Conservation (phyloP, 1,140 invertebrate species). For the Drosophila serrata region DNA sequence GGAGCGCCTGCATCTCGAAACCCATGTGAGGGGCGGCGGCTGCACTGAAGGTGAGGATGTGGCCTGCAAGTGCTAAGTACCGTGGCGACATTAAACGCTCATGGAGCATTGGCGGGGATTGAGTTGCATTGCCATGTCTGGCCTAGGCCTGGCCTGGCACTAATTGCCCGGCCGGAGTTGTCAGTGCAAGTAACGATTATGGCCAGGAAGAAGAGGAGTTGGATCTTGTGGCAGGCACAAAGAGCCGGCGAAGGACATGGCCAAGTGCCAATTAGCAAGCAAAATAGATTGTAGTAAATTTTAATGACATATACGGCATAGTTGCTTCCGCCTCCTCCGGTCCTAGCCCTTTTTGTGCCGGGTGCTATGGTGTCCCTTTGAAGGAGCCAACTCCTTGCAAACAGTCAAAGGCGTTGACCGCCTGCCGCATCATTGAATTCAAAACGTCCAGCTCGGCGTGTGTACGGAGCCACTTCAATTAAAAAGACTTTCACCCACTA, state of each 20-base stretch:
- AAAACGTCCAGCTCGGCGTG: slow-evolving; percentile 54
- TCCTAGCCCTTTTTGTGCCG: slow-evolving; percentile 35
- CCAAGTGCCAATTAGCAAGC: slow-evolving; percentile 83
- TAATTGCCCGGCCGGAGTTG: slow-evolving; percentile 57
- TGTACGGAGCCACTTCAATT: slow-evolving; percentile 77
- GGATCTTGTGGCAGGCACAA: slow-evolving; percentile 34
- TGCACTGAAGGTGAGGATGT: slow-evolving; percentile 4
- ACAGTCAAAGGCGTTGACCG: slow-evolving; percentile 77
- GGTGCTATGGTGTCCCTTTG: slow-evolving; percentile 20
- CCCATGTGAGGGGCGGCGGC: not conserved
- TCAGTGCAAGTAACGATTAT: slow-evolving; percentile 75
- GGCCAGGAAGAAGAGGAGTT: slow-evolving; percentile 43
- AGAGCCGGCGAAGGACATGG: slow-evolving; percentile 46
- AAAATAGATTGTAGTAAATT: slow-evolving; percentile 84
- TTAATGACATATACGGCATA: slow-evolving; percentile 75
- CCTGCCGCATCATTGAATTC: slow-evolving; percentile 79
- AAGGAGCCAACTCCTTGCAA: slow-evolving; percentile 45
- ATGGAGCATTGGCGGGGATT: slow-evolving; percentile 49
- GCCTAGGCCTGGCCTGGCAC: slow-evolving; percentile 31
- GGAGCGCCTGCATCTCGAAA: not conserved
- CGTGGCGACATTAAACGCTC: slow-evolving; percentile 59
- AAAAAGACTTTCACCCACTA: slow-evolving; percentile 81
- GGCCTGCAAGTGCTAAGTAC: slow-evolving; percentile 21
- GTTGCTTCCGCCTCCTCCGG: slow-evolving; percentile 42
- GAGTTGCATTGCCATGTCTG: slow-evolving; percentile 16